Conservation (phyloP, 2,888 invertebrate species). For the Campoplex capitator region DNA sequence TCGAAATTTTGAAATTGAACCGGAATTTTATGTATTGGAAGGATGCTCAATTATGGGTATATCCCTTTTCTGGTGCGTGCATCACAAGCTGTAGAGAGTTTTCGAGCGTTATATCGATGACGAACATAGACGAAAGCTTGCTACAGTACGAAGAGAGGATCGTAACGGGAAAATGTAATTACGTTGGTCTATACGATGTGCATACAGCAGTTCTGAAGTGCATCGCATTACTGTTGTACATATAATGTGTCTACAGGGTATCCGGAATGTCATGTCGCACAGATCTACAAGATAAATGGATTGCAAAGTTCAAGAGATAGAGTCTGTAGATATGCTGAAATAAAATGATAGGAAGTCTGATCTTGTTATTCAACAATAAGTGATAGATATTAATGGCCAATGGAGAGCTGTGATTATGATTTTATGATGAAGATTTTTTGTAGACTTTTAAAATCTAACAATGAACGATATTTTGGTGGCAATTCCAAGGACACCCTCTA, state of each 20-base stretch:
- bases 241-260: background rate
- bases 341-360: too few relatives aligned
- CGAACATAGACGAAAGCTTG: constrained; percentile 39
- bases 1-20: background rate
- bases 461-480: background rate
- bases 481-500: background rate
- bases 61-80: background rate
- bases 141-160: constrained; percentile 58
- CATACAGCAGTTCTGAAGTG: constrained; percentile 9
- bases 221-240: background rate
- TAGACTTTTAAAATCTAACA: background rate
- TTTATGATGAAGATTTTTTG: background rate
- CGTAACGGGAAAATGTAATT: constrained; percentile 78
- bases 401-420: background rate
- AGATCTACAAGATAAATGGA: background rate
- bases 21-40: background rate
- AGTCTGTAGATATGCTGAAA: background rate
- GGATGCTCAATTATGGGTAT: constrained; percentile 11
- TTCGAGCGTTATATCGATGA: constrained; percentile 63
- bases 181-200: constrained; percentile 68
- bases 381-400: background rate
- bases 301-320: background rate
- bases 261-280: background rate
- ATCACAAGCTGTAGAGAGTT: constrained; percentile 44
- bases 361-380: too few relatives aligned